Evolutionary conservation across 2,888 invertebrate species (phyloP), one percentile per base, ranked within the genome.

Genomic region (Phortica okadai): DNA sequence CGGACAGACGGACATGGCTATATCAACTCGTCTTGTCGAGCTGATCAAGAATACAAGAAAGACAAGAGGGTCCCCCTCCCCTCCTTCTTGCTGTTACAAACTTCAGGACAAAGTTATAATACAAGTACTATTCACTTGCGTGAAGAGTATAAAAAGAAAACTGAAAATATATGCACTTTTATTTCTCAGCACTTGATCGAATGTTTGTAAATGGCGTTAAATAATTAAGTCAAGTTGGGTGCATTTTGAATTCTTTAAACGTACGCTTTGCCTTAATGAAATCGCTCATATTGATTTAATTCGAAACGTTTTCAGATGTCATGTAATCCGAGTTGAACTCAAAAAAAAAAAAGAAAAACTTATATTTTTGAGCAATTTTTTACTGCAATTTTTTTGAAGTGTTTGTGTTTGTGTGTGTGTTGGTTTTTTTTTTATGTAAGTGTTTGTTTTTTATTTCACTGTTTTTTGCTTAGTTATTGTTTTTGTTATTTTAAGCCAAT

Each of bases 401-500:
- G n/a, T n/a, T n/a, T n/a, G n/a, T n/a, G n/a, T n/a, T n/a, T n/a
- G n/a, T n/a, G n/a, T n/a, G n/a, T n/a, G n/a, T n/a, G n/a, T n/a
- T n/a, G n/a, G n/a, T n/a, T n/a, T n/a, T n/a, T n/a, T n/a, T 54
- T 1, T 5, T 3, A 54, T 14, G 1, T 4, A 10, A 3, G 1
- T 54, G 54, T 54, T 14, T 14, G 14, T 10, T n/a, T 54, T 54
- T 54, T 54, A n/a, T 54, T 1, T 3, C 14, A 3, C 58, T 11
- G n/a, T n/a, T 21, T 50, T 50, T 50, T 14, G 50, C 14, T 50
- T 50, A 3, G 8, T n/a, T 58, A 2, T 41, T 25, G 10, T 6
- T 66, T 2, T 66, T 66, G 14, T 42, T 66, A 0, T 66, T 42
- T 11, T 41, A 66, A 66, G 66, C 66, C 66, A 42, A 66, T 66